phyloP scores from a whole-genome alignment of 1,140 invertebrate genomes.

The Megalopta genalis region DNA sequence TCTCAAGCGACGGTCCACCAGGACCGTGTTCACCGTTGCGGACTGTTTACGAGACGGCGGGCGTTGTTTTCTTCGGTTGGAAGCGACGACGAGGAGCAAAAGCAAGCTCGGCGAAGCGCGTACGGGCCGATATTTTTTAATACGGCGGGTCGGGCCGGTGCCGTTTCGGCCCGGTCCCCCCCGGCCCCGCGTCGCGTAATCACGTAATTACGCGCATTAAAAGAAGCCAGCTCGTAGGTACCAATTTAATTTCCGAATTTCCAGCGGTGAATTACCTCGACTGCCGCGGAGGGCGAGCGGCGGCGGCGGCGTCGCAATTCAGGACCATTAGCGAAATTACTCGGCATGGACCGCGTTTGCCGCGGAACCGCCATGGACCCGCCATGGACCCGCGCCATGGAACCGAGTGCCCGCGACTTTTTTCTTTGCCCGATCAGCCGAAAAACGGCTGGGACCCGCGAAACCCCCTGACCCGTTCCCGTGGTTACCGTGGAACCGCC shows the following conservation, averaged over 20 bases:
- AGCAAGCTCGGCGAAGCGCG: background rate
- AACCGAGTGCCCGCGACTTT: conserved; percentile 19
- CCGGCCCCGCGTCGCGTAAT: conserved; percentile 64
- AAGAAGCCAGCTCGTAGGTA: conserved; percentile 68
- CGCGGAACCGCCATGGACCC: too few species aligned
- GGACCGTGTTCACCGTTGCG: too few species aligned
- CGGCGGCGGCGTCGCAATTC: conserved; percentile 68
- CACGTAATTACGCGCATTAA: conserved; percentile 74
- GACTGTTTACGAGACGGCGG: background rate
- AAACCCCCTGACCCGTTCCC: background rate
- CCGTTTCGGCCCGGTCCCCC: conserved; percentile 54
- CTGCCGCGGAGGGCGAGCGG: conserved; percentile 44
- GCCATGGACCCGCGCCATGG: background rate
- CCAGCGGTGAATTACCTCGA: conserved; percentile 71
- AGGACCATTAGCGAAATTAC: conserved; percentile 75
- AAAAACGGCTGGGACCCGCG: conserved; percentile 49
- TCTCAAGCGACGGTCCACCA: too few species aligned
- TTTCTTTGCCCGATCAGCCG: conserved; percentile 54
- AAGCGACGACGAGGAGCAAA: background rate
- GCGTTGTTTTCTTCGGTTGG: conserved; percentile 31
- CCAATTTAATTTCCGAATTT: conserved; percentile 78
- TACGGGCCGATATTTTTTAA: conserved; percentile 51
- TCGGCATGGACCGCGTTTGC: conserved; percentile 60
- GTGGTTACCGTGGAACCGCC: background rate
- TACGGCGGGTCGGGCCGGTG: conserved; percentile 59